phyloP scores from a whole-genome alignment of 2,888 invertebrate species.

The Chironomus tentans region DNA sequence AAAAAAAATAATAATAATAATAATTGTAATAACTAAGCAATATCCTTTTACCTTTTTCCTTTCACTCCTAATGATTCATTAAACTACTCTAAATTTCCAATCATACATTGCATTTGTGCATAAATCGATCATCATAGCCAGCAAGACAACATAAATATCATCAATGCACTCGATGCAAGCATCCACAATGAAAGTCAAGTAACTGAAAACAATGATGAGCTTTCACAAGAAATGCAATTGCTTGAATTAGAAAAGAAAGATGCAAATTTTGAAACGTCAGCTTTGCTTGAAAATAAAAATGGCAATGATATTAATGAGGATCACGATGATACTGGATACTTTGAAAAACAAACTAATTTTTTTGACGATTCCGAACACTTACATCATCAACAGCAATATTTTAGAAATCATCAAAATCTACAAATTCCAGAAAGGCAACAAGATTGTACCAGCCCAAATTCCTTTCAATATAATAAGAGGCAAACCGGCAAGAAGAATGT shows the following conservation, averaged over 20 bases:
- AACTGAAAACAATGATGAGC: background rate
- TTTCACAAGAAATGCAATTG: slow-evolving; percentile 1
- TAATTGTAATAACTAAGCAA: too few species aligned
- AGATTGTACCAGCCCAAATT: background rate
- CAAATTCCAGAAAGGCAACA: background rate
- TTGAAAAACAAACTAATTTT: background rate
- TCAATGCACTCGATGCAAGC: background rate
- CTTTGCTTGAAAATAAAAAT: background rate
- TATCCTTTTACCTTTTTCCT: too few species aligned
- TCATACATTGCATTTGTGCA: too few species aligned
- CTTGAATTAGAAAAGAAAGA: background rate
- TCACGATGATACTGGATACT: slow-evolving; percentile 6
- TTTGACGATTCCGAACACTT: background rate
- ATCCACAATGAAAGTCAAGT: background rate
- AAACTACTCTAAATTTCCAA: too few species aligned
- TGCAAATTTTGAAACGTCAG: background rate
- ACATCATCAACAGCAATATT: background rate
- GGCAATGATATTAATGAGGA: background rate
- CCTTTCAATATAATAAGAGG: slow-evolving; percentile 39
- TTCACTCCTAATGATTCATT: too few species aligned
- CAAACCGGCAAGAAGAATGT: slow-evolving; percentile 42
- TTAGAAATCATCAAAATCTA: background rate
- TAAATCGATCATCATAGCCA: too few species aligned
- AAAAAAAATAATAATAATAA: too few species aligned
- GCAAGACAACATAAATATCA: background rate